phyloP scores from a whole-genome alignment of 2,113 vertebrate species.

The Alligator mississippiensis region DNA sequence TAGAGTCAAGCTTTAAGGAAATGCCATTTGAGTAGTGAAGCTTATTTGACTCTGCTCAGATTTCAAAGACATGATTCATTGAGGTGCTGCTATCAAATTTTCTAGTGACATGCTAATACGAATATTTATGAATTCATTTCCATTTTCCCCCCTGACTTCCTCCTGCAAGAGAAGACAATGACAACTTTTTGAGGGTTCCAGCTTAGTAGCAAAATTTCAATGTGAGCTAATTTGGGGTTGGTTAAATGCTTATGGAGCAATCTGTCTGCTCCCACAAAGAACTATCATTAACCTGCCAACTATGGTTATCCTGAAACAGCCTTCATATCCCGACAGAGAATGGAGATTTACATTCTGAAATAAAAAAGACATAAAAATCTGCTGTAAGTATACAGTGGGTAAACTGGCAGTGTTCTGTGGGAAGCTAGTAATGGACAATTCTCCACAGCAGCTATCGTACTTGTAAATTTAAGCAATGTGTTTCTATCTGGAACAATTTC shows the following conservation, averaged over 20 bases:
- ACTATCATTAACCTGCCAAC: neutral
- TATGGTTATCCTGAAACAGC: conserved; percentile 26
- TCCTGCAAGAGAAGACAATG: neutral
- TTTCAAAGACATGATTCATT: neutral
- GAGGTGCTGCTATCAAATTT: neutral
- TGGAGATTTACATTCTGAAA: conserved; percentile 24
- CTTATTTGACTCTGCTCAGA: neutral
- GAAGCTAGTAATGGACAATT: neutral
- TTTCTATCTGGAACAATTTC: neutral
- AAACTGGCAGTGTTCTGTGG: neutral
- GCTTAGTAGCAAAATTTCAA: conserved; percentile 31
- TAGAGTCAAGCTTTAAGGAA: neutral
- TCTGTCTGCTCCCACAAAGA: conserved; percentile 3
- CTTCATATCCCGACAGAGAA: neutral
- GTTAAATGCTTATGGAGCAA: conserved; percentile 28
- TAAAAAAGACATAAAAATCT: conserved; percentile 4
- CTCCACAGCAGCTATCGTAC: rapidly evolving
- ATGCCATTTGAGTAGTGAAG: neutral
- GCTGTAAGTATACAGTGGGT: neutral
- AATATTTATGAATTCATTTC: neutral
- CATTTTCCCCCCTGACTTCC: neutral
- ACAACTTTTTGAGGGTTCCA: neutral
- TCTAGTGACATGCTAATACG: neutral
- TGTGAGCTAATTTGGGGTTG: conserved; percentile 9
- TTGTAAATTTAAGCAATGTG: neutral